Evolutionary conservation across 2,113 vertebrate species (phyloP), one percentile per base, ranked within the genome.

Genomic region (Gymnobelideus leadbeateri): DNA sequence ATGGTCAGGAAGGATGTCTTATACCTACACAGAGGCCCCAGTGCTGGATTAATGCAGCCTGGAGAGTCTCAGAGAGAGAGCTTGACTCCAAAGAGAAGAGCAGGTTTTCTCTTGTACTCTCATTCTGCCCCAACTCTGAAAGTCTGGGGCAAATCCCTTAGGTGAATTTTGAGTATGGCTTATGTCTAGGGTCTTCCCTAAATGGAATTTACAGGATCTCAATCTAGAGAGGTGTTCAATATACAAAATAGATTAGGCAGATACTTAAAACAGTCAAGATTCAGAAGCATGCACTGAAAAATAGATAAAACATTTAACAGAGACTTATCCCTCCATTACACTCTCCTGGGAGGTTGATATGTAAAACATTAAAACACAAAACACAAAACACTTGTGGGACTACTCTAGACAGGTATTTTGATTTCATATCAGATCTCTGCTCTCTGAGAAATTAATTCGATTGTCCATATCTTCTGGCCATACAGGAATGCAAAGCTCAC

Each of bases 331-430:
- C 19, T 84, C n/a, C n/a, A 43, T 43, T 84, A 84, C 43, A 43
- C 68, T 84, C n/a, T 84, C n/a, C n/a, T 84, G 61, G 61, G 31
- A 84, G 19, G 37, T 23, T 23, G 19, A 84, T 43, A 23, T 23
- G n/a, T 84, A 84, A 84, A 84, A 84, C 37, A 84, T 84, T 84
- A 84, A 84, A 84, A 84, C 61, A 77, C 12, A 84, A 84, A 84
- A 84, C 61, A 77, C 12, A 37, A 68, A 68, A 77, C 31, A 77
- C n/a, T 84, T 84, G 19, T 43, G 37, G 43, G 16, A 84, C 6
- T 84, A 8, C 68, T 51, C 51, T 84, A 31, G 8, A 61, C 28
- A 12, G 57, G 57, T 31, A 37, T 61, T 61, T 31, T 84, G 37
- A 43, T 84, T 84, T 84, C 68, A n/a, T 77, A 43, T 19, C 37